Evolutionary conservation across 2,888 invertebrate species (phyloP).

Genomic region (Hetaerina titia): DNA sequence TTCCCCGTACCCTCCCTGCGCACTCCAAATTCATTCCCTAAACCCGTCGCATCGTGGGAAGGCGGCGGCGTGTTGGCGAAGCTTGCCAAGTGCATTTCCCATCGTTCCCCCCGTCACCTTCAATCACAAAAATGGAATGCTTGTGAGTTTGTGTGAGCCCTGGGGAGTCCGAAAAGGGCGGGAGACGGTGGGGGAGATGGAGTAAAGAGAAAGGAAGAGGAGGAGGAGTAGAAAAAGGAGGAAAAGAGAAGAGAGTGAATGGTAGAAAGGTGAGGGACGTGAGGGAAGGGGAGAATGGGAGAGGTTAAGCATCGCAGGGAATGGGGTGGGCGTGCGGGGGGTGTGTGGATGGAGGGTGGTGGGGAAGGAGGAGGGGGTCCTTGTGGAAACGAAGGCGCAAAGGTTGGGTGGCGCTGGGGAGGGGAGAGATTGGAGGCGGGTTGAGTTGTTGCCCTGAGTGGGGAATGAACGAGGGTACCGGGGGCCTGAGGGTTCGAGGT

Average conservation of each 20-base stretch:
- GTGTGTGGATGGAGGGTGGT: no score
- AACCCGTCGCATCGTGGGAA: neutral
- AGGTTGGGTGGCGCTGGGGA: neutral
- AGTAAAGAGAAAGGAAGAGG: no score
- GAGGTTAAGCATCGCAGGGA: no score
- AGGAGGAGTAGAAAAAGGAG: neutral
- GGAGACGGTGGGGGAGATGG: no score
- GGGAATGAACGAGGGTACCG: conserved; percentile 1
- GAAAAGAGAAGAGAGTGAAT: neutral
- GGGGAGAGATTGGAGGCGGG: neutral
- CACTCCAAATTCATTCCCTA: neutral
- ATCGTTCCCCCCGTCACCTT: neutral
- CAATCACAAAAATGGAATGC: conserved; percentile 43
- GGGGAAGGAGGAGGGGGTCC: no score
- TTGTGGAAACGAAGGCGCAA: no score
- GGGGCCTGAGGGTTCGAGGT: no score
- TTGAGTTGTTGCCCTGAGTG: neutral
- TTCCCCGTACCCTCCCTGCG: no score
- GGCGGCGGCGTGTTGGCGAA: neutral
- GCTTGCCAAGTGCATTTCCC: conserved; percentile 48
- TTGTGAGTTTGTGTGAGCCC: neutral
- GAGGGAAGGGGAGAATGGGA: no score
- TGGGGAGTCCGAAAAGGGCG: no score
- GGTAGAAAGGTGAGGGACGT: no score
- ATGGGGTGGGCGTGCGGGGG: no score